Percentiles rank a stretch among this genome's conserved stretches.
These are phyloP conservation scores for Ptychobarbus kaznakovi DNA, from an alignment of 2,797 vertebrate genomes.

Conservation along the genomic window DNA sequence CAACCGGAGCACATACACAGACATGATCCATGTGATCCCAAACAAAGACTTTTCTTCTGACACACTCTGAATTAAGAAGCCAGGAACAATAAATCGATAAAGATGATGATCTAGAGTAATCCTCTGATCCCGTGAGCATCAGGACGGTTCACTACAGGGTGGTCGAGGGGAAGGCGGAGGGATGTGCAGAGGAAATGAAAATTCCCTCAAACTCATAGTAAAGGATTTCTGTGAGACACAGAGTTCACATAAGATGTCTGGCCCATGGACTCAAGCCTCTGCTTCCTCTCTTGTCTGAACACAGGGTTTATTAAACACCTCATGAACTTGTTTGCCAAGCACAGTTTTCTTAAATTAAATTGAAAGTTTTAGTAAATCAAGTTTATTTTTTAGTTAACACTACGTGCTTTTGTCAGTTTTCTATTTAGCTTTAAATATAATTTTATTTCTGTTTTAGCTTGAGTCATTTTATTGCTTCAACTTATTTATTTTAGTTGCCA, in stretches of 20 bases:
- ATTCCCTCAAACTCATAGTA: conserved; percentile 20
- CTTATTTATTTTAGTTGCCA: background rate
- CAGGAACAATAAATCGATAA: conserved; percentile 30
- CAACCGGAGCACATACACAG: background rate
- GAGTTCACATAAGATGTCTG: conserved; percentile 19
- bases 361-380: background rate
- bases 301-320: conserved; percentile 34
- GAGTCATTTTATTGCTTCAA: background rate
- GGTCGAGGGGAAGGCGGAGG: conserved; percentile 32
- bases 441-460: background rate
- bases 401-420: background rate
- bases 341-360: background rate
- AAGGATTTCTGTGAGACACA: conserved; percentile 15
- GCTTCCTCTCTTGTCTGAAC: background rate
- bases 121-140: conserved; percentile 27
- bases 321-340: conserved; percentile 14
- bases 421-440: background rate
- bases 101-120: conserved; percentile 18
- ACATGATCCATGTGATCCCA: conserved; percentile 8
- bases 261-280: background rate
- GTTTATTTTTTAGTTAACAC: background rate
- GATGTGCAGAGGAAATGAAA: conserved; percentile 40
- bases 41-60: conserved; percentile 13
- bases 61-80: conserved; percentile 7
- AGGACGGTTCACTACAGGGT: conserved; percentile 35